phyloP scores from a whole-genome alignment of 2,888 invertebrate genomes.

The Clunio marinus region DNA sequence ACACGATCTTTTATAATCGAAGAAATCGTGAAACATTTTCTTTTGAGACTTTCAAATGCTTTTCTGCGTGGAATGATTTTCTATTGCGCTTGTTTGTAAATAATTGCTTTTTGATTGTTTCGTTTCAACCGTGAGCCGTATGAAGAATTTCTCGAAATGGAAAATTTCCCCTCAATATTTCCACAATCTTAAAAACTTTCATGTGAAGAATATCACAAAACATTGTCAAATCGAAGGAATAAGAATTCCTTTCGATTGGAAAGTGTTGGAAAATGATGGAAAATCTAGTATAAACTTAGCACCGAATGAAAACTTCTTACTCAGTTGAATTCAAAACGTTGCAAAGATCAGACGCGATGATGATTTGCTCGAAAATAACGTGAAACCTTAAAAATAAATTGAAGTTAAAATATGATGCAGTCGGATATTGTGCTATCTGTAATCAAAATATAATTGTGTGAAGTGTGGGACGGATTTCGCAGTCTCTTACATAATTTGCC shows the following conservation, averaged over 20 bases:
- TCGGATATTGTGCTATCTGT: neutral
- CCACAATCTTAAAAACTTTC: neutral
- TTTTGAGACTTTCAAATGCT: neutral
- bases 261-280: neutral
- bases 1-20: neutral
- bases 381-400: neutral
- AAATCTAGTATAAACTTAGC: constrained; percentile 15
- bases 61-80: constrained; percentile 1
- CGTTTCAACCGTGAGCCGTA: constrained; percentile 13
- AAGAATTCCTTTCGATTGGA: neutral
- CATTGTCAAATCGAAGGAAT: neutral
- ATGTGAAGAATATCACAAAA: neutral
- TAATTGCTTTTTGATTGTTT: constrained; percentile 39
- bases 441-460: constrained; percentile 5
- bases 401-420: neutral
- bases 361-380: neutral
- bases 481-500: neutral
- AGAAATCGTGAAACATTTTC: neutral
- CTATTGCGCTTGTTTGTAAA: constrained; percentile 38
- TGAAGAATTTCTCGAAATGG: neutral
- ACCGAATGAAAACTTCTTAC: neutral
- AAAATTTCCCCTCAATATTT: neutral
- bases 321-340: neutral
- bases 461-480: neutral
- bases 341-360: constrained; percentile 3